phyloP scores from a whole-genome alignment of 2,113 vertebrate species.

The Illadopsis cleaveri region DNA sequence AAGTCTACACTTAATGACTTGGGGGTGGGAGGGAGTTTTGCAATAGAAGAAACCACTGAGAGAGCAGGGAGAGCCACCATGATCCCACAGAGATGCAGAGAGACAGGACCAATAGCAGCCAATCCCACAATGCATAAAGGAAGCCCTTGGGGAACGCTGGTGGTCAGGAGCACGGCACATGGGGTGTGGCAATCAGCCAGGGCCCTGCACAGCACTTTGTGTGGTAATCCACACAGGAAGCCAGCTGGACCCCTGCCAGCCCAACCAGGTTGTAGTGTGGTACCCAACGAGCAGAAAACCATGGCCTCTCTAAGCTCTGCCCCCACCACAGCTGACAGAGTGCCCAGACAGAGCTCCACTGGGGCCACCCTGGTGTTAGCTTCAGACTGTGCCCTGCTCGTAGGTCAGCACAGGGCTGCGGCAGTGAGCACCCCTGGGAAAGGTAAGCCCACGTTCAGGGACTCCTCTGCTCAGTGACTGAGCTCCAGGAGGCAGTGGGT shows the following conservation, averaged over 20 bases:
- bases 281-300: background rate
- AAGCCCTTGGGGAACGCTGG: background rate
- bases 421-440: background rate
- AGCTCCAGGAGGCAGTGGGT: background rate
- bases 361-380: too few relatives aligned
- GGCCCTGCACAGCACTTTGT: background rate
- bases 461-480: accelerated
- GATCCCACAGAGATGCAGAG: background rate
- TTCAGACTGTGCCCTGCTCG: background rate
- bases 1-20: background rate
- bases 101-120: background rate
- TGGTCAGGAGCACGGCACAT: accelerated
- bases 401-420: background rate
- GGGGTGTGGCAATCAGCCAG: accelerated
- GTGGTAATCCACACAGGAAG: background rate
- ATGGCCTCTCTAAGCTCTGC: background rate
- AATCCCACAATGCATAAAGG: background rate
- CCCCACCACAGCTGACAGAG: background rate
- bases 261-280: background rate
- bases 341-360: background rate
- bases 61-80: background rate
- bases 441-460: background rate
- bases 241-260: background rate
- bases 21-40: background rate
- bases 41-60: background rate